Conservation (phyloP, 1,140 invertebrate species). For the Heliconius congener region DNA sequence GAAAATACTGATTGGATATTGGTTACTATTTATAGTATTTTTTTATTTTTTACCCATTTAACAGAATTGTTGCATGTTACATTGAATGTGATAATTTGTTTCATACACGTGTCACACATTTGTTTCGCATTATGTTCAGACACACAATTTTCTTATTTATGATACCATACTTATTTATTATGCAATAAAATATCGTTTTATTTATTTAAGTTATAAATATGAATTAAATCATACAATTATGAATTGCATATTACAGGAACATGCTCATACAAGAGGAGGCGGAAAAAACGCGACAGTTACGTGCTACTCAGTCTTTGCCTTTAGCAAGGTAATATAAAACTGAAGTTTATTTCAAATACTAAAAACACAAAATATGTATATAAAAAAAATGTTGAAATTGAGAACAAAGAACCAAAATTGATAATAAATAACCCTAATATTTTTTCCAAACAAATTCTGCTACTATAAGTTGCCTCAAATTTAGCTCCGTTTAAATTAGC, state of each 20-base stretch:
- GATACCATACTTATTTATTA: too few relatives aligned
- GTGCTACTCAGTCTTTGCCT: constrained; percentile 74
- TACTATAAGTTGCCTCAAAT: too few relatives aligned
- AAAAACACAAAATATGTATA: not conserved
- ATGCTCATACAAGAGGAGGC: constrained; percentile 64
- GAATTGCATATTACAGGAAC: constrained; percentile 53
- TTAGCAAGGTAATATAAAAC: constrained; percentile 59
- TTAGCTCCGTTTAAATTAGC: too few relatives aligned
- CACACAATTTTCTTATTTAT: too few relatives aligned
- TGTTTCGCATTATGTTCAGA: too few relatives aligned
- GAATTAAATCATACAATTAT: not conserved
- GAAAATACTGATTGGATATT: not conserved
- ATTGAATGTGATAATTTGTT: constrained; percentile 4
- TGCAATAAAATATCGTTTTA: too few relatives aligned
- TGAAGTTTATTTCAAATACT: not conserved
- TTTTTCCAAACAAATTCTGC: too few relatives aligned
- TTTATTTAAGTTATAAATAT: too few relatives aligned
- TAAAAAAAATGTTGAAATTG: too few relatives aligned
- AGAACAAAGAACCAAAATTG: too few relatives aligned
- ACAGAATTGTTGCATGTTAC: not conserved
- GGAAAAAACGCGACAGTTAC: constrained; percentile 67
- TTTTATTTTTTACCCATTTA: too few relatives aligned
- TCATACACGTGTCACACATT: not conserved
- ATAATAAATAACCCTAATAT: too few relatives aligned
- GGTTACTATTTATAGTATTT: not conserved